Evolutionary conservation across 2,113 vertebrate genomes (phyloP), one percentile per base, ranked within the genome.

Genomic region (Calidris pugnax): DNA sequence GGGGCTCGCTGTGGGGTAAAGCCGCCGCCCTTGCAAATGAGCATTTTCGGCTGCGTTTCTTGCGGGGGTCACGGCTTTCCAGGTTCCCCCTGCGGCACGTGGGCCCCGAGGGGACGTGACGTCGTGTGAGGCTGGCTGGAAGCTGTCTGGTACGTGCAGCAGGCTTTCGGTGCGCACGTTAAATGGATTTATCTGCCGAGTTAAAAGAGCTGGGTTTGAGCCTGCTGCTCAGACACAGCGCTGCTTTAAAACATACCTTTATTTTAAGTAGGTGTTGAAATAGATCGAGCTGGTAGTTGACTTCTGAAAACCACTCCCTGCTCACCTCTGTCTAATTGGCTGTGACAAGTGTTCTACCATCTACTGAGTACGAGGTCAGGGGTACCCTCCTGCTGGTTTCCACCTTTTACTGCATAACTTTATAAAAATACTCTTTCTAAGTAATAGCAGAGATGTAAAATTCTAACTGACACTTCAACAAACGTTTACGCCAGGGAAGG

Each of bases 121-220:
- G 1, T 2, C 1, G n/a, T 0, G 32, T 11, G 1, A 18, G 23
- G 63, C 20, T 32, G 0, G 0, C 19, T 7, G 67, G 4, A 41
- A n/a, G 6, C 4, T 7, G 43, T 2, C 11, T 28, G 0, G 63
- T 1, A 4, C 5, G 0, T 0, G 0, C 19, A 1, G 45, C 4
- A 3, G 1, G 3, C 32, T 10, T 6, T n/a, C 24, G 21, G 4
- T 12, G 10, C 10, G 37, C 23, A 3, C 37, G 0, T 7, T 3
- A 2, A 4, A 9, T 1, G 41, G 35, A 4, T 51, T 67, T 10
- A 3, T 1, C 16, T 18, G 64, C 23, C 13, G 69, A 33, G 39
- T 19, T 69, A 8, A 12, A 45, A 9, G 3, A 11, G 10, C 21
- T 9, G 15, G 1, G 18, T 9, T 57, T 60, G 35, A 35, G 27